Conservation (phyloP, 2,888 invertebrate genomes). For the Allacma fusca region DNA sequence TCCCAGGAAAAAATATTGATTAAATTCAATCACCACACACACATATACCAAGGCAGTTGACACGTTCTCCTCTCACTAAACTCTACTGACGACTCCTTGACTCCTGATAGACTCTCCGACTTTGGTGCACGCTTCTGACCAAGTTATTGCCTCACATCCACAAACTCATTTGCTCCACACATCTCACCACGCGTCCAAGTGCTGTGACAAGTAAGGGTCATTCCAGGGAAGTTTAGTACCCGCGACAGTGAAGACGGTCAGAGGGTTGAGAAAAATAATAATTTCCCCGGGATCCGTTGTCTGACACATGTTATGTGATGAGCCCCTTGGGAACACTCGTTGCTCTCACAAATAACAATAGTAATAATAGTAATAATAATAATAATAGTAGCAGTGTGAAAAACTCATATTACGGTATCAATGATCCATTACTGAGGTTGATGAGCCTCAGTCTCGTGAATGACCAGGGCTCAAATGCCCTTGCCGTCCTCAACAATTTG, state of each 20-base stretch:
- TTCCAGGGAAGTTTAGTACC: not conserved
- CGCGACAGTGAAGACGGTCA: not conserved
- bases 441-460: constrained; percentile 59
- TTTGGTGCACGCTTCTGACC: no score
- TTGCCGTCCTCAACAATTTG: constrained; percentile 13
- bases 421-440: constrained; percentile 58
- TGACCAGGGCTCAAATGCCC: constrained; percentile 51
- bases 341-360: constrained; percentile 32
- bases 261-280: not conserved
- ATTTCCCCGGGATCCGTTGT: not conserved
- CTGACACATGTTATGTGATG: constrained; percentile 45
- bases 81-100: constrained; percentile 41
- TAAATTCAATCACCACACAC: constrained; percentile 59
- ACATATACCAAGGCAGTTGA: not conserved
- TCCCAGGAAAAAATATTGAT: constrained; percentile 54
- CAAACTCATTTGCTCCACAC: no score
- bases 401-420: constrained; percentile 35
- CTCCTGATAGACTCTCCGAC: no score
- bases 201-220: not conserved
- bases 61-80: constrained; percentile 49
- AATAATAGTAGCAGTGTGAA: constrained; percentile 17
- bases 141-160: no score
- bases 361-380: constrained; percentile 2
- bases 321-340: constrained; percentile 57
- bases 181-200: not conserved